Evolutionary conservation across 2,888 invertebrate species (phyloP).

Genomic region (Pollenia griseotomentosa): DNA sequence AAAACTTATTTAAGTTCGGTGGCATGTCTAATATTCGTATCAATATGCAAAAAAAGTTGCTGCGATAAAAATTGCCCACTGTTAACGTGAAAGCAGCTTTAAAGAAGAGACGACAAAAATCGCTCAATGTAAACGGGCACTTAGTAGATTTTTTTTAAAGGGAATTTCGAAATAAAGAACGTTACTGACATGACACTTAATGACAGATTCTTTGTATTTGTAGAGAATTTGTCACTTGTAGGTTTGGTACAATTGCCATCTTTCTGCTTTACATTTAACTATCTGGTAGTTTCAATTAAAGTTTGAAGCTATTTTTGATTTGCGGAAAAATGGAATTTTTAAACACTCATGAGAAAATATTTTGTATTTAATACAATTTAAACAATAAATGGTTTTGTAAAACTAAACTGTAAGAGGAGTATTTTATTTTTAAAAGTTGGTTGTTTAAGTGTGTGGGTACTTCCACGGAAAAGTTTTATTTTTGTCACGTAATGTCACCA

Average conservation of each 20-base stretch:
- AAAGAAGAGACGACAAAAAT: too few relatives aligned
- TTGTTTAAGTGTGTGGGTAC: too few relatives aligned
- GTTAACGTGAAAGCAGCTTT: too few relatives aligned
- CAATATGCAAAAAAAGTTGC: too few relatives aligned
- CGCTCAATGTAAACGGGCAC: too few relatives aligned
- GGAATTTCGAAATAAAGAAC: constrained; percentile 6
- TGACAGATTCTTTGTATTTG: constrained; percentile 21
- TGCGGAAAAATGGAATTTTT: neutral
- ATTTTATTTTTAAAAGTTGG: too few relatives aligned
- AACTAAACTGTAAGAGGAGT: neutral
- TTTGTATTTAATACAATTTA: neutral
- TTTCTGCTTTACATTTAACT: constrained; percentile 54
- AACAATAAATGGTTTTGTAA: neutral
- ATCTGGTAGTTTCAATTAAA: constrained; percentile 23
- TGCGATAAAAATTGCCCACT: too few relatives aligned
- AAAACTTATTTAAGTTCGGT: too few relatives aligned
- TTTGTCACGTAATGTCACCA: too few relatives aligned
- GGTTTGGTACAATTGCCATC: constrained; percentile 55
- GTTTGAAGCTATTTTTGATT: neutral
- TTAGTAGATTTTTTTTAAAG: neutral
- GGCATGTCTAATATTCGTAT: rapidly evolving
- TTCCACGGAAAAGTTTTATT: too few relatives aligned
- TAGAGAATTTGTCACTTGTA: constrained; percentile 17
- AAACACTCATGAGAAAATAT: neutral
- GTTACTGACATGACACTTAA: constrained; percentile 55